Evolutionary conservation across 2,888 invertebrate species (phyloP), one percentile per base, ranked within the genome.

Genomic region (Timandra comae): DNA sequence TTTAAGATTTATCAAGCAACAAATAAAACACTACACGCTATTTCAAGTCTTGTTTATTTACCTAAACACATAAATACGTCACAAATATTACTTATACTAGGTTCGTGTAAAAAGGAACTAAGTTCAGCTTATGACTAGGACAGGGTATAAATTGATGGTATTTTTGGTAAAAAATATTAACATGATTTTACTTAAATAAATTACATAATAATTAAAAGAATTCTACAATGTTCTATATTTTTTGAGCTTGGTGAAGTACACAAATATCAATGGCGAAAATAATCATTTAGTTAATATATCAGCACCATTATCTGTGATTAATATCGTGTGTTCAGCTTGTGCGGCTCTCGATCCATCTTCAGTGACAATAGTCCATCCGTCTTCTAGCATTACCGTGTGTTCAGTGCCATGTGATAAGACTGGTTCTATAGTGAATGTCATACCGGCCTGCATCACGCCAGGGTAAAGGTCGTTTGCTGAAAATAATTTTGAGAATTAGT

Each of bases 381-480:
- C 98, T 30, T 93, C 91, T 8, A 94, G 85, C 38, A 95, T 85
- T 12, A 89, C 86, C 1, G 94, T 86, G 33, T 91, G 82, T 24
- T 87, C 85, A 1, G 74, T 77, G 1, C 97, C 97, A 49, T 95
- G 92, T 1, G 92, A 90, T 8, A 98, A 61, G 5, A 93, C 91
- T 6, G 98, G 98, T 63, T 98, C 98, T 55, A 98, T 94, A 0
- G 98, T 98, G 62, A 98, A 98, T 0, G 94, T 94, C 94, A 97
- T 97, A n/a, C 96, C 96, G 2, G 92, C 75, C 49, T 87, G 64
- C 97, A 97, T 97, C 29, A 70, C 59, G 0, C 93, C 94, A 0
- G 88, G 88, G 49, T 88, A 84, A n/a, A n/a, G n/a, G 30, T 87
- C 62, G 58, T 93, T 93, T 46, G 79, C 93, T 22, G 22, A 8